phyloP scores from a whole-genome alignment of 2,888 invertebrate species.

The Tinea trinotella region DNA sequence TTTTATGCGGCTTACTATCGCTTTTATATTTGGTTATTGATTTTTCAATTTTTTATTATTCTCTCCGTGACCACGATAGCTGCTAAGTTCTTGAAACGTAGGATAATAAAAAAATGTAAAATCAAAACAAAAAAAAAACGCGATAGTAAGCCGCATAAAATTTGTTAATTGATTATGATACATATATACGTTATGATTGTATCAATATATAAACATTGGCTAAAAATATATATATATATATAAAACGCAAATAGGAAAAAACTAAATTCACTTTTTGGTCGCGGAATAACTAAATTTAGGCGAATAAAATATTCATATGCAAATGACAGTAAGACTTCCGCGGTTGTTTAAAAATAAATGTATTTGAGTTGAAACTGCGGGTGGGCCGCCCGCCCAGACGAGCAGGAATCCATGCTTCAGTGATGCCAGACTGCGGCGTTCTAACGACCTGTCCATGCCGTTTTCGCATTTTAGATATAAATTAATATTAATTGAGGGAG shows the following conservation, averaged over 20 bases:
- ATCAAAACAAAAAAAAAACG: no score
- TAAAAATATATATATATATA: neutral
- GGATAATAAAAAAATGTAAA: no score
- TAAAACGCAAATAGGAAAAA: neutral
- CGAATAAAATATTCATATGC: slow-evolving; percentile 3
- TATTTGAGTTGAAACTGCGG: slow-evolving; percentile 23
- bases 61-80: no score
- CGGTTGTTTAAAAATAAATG: slow-evolving; percentile 25
- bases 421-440: neutral
- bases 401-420: neutral
- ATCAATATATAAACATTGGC: no score
- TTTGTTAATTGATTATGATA: no score
- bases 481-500: slow-evolving; percentile 4
- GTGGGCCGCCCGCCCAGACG: slow-evolving; percentile 28
- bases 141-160: no score
- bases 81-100: no score
- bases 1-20: no score
- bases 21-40: no score
- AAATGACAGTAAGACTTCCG: slow-evolving; percentile 2
- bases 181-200: no score
- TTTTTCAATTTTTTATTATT: no score
- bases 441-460: slow-evolving; percentile 6
- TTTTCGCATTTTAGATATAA: slow-evolving; percentile 5
- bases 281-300: neutral
- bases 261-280: neutral